Evolutionary conservation across 2,888 invertebrate species (phyloP).

Genomic region (Tillus elongatus): DNA sequence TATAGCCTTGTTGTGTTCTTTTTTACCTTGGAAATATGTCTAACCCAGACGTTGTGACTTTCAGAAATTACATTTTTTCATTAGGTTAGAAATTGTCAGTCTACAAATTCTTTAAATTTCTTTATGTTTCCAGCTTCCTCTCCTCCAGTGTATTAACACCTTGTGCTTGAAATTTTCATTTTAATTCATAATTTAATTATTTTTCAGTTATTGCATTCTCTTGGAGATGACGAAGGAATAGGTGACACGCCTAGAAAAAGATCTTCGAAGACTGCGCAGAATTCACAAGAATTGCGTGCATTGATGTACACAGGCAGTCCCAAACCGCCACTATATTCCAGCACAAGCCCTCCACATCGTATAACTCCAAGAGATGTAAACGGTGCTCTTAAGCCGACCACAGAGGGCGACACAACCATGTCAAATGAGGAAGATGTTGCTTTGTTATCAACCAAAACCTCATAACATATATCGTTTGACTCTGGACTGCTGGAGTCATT

Average conservation of each 20-base stretch:
- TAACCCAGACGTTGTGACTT: no score
- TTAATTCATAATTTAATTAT: slow-evolving; percentile 5
- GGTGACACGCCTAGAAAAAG: slow-evolving; percentile 33
- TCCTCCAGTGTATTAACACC: no score
- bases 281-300: slow-evolving; percentile 14
- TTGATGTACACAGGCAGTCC: slow-evolving; percentile 28
- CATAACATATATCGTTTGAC: slow-evolving; percentile 31
- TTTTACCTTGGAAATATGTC: no score
- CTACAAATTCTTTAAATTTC: no score
- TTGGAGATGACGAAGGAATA: slow-evolving; percentile 60
- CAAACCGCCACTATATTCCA: slow-evolving; percentile 30
- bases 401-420: slow-evolving; percentile 25
- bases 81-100: no score
- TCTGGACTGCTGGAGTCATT: slow-evolving; percentile 14
- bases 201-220: slow-evolving; percentile 60
- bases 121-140: no score
- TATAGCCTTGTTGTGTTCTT: no score
- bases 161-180: no score
- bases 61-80: no score
- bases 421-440: slow-evolving; percentile 34
- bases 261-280: slow-evolving; percentile 26
- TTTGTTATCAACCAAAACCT: slow-evolving; percentile 35
- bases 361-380: slow-evolving; percentile 31
- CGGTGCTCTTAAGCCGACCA: slow-evolving; percentile 32
- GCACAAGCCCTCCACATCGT: slow-evolving; percentile 31